phyloP scores from a whole-genome alignment of 2,888 invertebrate genomes.

The Orgyia antiqua region DNA sequence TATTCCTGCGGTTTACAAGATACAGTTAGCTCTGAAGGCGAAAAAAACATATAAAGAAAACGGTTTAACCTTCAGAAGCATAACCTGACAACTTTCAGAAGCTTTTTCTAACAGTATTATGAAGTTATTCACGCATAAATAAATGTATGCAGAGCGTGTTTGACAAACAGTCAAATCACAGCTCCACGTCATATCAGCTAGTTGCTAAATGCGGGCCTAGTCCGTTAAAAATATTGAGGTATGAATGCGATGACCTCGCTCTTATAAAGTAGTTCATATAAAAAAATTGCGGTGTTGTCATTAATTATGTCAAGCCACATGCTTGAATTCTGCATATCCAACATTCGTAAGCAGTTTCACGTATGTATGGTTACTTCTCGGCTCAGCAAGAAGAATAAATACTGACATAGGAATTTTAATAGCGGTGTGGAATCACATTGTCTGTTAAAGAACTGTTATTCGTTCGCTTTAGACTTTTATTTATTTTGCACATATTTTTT shows the following conservation, averaged over 20 bases:
- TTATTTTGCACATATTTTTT: constrained; percentile 1
- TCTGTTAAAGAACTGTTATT: constrained; percentile 19
- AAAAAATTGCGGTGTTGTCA: no score
- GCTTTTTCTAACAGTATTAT: no score
- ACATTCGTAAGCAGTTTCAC: constrained; percentile 6
- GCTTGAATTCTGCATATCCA: constrained; percentile 6
- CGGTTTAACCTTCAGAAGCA: neutral
- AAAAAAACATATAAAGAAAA: neutral
- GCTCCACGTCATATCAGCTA: no score
- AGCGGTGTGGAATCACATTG: constrained; percentile 20
- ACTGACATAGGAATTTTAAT: constrained; percentile 22
- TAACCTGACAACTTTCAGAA: no score
- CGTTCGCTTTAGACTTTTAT: constrained; percentile 7
- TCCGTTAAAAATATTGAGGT: no score
- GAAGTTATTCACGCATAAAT: no score
- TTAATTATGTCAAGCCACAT: constrained; percentile 4
- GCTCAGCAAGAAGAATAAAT: constrained; percentile 18
- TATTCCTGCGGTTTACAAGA: constrained; percentile 1
- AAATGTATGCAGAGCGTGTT: no score
- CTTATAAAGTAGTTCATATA: no score
- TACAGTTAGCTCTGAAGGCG: neutral
- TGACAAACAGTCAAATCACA: no score
- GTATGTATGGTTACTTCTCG: constrained; percentile 10
- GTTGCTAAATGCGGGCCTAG: no score
- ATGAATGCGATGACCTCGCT: no score